Evolutionary conservation across 2,888 invertebrate species (phyloP).

Genomic region (Tromatobia lineatoria): DNA sequence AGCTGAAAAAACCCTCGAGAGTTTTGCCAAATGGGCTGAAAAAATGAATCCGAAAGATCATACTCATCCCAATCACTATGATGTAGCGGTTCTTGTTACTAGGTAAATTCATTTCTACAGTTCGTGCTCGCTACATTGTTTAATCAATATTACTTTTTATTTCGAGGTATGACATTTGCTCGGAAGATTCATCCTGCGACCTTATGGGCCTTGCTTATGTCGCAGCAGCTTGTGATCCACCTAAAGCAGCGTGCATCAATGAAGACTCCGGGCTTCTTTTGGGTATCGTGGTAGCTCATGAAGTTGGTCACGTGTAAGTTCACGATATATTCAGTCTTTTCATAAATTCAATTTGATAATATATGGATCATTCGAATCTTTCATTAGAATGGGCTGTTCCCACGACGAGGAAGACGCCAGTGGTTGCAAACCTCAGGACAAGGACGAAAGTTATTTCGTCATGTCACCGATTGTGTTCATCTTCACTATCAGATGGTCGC

Average conservation of each 20-base stretch:
- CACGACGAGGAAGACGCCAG: conserved; percentile 94
- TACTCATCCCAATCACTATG: conserved; percentile 94
- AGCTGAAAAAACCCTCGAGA: conserved; percentile 87
- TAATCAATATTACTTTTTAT: not conserved
- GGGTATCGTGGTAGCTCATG: conserved; percentile 96
- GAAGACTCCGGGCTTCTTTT: conserved; percentile 96
- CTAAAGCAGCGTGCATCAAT: conserved; percentile 95
- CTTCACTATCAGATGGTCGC: conserved; percentile 94
- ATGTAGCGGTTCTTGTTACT: conserved; percentile 94
- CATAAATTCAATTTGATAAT: not conserved
- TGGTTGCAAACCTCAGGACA: conserved; percentile 89
- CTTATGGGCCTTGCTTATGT: conserved; percentile 96
- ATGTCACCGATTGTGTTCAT: conserved; percentile 96
- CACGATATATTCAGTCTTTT: not conserved
- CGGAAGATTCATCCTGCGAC: conserved; percentile 85
- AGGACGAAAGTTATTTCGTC: conserved; percentile 87
- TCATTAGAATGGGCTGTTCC: conserved; percentile 93
- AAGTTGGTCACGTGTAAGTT: conserved; percentile 96
- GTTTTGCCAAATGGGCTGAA: conserved; percentile 89
- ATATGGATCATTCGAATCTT: not conserved
- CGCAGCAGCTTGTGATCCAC: conserved; percentile 94
- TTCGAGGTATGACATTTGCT: conserved; percentile 78
- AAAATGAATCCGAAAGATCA: conserved; percentile 91
- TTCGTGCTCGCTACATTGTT: not conserved
- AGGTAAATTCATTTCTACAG: conserved; percentile 85